Conservation (phyloP, 2,888 invertebrate species). For the Scaptomyza reducta region DNA sequence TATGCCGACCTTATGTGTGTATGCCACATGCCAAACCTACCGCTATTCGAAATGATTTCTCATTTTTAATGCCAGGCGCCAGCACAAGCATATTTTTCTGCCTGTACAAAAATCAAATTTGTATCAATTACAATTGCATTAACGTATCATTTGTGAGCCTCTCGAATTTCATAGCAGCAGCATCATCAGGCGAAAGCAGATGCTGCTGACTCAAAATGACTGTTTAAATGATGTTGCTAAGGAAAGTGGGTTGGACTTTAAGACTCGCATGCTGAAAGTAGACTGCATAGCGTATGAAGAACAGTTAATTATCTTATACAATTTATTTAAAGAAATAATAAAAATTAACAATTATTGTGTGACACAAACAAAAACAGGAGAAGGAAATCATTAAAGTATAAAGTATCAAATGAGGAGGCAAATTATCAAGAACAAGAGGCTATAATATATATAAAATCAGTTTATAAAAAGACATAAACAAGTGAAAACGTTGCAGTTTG, state of each 20-base stretch:
- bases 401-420: no score
- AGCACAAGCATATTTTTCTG: constrained; percentile 57
- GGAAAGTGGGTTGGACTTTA: constrained; percentile 17
- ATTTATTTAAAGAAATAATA: no score
- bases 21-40: constrained; percentile 49
- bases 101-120: constrained; percentile 74
- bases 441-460: no score
- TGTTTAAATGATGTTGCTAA: constrained; percentile 49
- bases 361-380: no score
- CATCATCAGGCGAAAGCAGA: constrained; percentile 26
- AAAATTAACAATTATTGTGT: no score
- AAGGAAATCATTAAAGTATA: no score
- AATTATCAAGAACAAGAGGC: no score
- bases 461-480: no score
- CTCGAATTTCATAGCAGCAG: constrained; percentile 53
- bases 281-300: neutral
- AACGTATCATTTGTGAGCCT: constrained; percentile 73
- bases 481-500: no score
- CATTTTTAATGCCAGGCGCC: constrained; percentile 63
- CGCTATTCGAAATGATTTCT: constrained; percentile 67
- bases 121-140: constrained; percentile 81
- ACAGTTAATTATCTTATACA: no score
- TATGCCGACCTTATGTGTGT: constrained; percentile 58
- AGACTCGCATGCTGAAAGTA: neutral
- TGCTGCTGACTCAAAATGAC: constrained; percentile 39